A percentile compares a stretch with the other conserved stretches of the same genome.
phyloP scores from a whole-genome alignment of 2,888 invertebrate species.

The Trichopria drosophilae region DNA sequence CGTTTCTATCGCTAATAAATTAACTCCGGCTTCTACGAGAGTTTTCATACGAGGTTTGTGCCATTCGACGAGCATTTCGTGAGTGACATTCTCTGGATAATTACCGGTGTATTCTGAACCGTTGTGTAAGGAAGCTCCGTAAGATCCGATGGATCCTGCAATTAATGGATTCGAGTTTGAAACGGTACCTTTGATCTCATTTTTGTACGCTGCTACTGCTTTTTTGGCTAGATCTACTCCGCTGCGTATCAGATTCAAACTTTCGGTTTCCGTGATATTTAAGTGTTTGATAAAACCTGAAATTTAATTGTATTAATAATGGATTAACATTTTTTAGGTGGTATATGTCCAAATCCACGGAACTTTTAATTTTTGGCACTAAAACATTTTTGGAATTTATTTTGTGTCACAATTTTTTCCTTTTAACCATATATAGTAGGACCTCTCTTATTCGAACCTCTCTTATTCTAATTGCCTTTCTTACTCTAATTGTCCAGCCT shows the following conservation, averaged over 20 bases:
- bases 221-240: conserved; percentile 74
- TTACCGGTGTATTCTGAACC: conserved; percentile 89
- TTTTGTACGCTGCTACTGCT: conserved; percentile 60
- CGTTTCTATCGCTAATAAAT: conserved; percentile 86
- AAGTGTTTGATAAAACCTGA: conserved; percentile 74
- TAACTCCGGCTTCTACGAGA: conserved; percentile 77
- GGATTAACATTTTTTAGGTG: too few relatives aligned
- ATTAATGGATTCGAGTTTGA: conserved; percentile 62
- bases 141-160: conserved; percentile 88
- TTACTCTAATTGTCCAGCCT: too few relatives aligned
- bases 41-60: conserved; percentile 80
- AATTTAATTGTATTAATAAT: conserved; percentile 35
- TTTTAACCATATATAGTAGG: too few relatives aligned
- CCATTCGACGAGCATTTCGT: conserved; percentile 73
- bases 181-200: conserved; percentile 28
- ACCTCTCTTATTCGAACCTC: too few relatives aligned
- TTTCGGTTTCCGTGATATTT: conserved; percentile 68
- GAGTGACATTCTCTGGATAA: conserved; percentile 70
- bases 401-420: too few relatives aligned
- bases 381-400: too few relatives aligned
- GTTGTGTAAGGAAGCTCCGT: conserved; percentile 85
- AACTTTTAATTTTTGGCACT: too few relatives aligned
- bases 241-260: conserved; percentile 71
- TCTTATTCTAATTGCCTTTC: too few relatives aligned
- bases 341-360: too few relatives aligned